Conservation (phyloP, 2,113 vertebrate genomes). For the Stegastes partitus region DNA sequence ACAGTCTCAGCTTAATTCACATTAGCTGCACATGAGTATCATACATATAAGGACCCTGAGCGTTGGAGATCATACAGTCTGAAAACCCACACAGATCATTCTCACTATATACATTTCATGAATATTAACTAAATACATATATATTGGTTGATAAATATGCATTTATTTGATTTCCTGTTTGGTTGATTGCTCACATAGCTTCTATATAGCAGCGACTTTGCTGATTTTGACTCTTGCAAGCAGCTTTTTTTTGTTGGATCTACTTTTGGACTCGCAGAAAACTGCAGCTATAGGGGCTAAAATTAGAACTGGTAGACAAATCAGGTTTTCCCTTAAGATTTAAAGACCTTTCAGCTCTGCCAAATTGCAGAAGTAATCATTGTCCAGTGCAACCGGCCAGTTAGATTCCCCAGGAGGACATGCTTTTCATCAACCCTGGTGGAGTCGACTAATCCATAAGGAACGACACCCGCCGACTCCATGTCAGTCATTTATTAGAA, state of each 20-base stretch:
- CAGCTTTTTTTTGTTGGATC: constrained; percentile 1
- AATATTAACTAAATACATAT: too few species aligned
- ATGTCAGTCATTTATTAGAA: not conserved
- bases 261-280: not conserved
- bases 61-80: too few species aligned
- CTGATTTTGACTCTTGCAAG: not conserved
- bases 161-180: too few species aligned
- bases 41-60: too few species aligned
- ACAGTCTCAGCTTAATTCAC: too few species aligned
- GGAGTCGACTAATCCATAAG: constrained; percentile 41
- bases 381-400: constrained; percentile 17
- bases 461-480: not conserved
- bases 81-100: too few species aligned
- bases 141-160: not conserved
- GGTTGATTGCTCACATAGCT: not conserved
- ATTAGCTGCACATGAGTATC: too few species aligned
- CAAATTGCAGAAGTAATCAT: constrained; percentile 45
- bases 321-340: constrained; percentile 15
- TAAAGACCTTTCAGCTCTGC: constrained; percentile 35
- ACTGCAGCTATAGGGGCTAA: constrained; percentile 2
- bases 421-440: constrained; percentile 39
- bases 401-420: constrained; percentile 43
- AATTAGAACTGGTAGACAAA: constrained; percentile 18
- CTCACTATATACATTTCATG: too few species aligned
- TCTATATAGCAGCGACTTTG: not conserved